Base-by-base conservation (phyloP, 2,797 vertebrate genomes). In the Podarcis siculus region DNA sequence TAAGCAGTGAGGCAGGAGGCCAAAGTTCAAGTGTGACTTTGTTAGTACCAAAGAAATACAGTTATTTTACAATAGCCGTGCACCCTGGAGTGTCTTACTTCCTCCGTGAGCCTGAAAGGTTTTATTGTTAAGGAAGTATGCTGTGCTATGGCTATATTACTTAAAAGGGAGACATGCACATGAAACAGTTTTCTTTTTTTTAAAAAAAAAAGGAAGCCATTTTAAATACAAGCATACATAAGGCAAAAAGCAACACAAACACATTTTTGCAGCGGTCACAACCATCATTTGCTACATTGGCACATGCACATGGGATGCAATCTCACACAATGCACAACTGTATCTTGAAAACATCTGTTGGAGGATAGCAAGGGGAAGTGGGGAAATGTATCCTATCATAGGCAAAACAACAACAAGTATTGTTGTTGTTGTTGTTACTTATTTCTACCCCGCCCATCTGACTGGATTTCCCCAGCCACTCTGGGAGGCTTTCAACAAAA, bases 21-120 rank as follows among this genome's bases (percentile, higher is more conserved):
- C 90, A 95, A 85, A 95, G 90, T 89, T 86, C 95, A 96, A 95
- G 92, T 92, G 94, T 96, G 93, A 95, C 95, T 95, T 94, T 91
- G 94, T 95, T 94, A 93, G 90, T 85, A 94, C 92, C 88, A 83
- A 83, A 89, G 92, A 95, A 94, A 85, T 92, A 90, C 32, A 0
- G 93, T 89, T 92, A 90, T 90, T 87, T 92, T 91, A 92, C 73
- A 84, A 39, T 73, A 58, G 85, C 89, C 82, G n/a, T 85, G 86
- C 88, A 72, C 90, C 90, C 93, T 90, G 90, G 88, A 87, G 90
- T 89, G 30, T 78, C 25, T 1, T 87, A 86, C 45, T 0, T 0
- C 67, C 5, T 2, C 90, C 45, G 55, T 91, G 89, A 86, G 79
- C 85, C 92, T 90, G 91, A 92, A 8, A 30, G 82, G 81, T 67